Evolutionary conservation across 2,797 vertebrate species (phyloP).

Genomic region (Eospalax fontanierii): DNA sequence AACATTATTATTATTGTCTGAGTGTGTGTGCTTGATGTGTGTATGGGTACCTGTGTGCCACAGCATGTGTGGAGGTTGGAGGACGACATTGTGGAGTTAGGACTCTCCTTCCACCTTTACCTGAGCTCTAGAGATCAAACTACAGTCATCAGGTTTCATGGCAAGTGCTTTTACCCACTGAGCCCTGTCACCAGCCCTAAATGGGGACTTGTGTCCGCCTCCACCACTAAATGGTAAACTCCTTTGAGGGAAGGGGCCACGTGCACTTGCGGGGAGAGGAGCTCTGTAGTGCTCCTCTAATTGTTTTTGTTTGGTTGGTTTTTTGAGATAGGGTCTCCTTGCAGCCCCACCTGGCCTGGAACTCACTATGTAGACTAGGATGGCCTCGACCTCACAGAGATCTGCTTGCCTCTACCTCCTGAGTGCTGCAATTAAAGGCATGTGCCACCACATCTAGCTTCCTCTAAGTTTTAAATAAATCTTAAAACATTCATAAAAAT

Average conservation of each 20-base stretch:
- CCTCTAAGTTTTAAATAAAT: conserved; percentile 29
- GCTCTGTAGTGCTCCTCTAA: neutral
- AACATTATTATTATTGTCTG: neutral
- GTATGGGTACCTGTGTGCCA: neutral
- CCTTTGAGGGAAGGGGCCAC: neutral
- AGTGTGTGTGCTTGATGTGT: neutral
- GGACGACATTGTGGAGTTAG: too few species aligned
- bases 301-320: neutral
- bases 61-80: too few species aligned
- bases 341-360: neutral
- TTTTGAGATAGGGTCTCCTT: neutral
- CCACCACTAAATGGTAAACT: conserved; percentile 39
- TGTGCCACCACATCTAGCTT: neutral
- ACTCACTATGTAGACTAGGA: neutral
- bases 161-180: neutral
- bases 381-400: neutral
- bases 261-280: neutral
- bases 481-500: conserved; percentile 33
- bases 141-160: neutral
- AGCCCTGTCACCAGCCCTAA: neutral
- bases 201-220: conserved; percentile 41
- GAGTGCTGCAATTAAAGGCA: neutral
- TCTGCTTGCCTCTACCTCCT: neutral
- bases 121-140: neutral
- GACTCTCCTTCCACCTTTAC: too few species aligned